Base-by-base conservation (phyloP, 2,888 invertebrate species). In the Danaus chrysippus region DNA sequence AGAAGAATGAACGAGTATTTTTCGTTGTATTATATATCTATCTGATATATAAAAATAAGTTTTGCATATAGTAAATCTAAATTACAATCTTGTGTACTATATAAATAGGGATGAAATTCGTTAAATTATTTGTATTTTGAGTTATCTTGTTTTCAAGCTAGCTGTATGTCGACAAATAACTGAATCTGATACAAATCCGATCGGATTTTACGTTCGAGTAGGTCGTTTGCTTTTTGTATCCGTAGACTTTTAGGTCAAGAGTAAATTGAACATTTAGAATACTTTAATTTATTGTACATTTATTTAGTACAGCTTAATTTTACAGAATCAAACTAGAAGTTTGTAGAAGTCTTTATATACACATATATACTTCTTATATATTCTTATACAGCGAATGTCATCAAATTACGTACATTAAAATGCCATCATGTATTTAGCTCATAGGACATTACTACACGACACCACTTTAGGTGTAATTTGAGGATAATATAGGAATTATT, bases 161-260 rank as follows among this genome's bases (percentile, higher is more conserved):
- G 10, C 46, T 15, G n/a, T 13, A n/a, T 13, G 3, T 46, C 13
- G 15, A 46, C 10, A 15, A 46, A 49, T 1, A 17, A 49, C 49
- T 49, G 17, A 17, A 49, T 49, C 17, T 3, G 49, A 49, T 49
- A 17, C 49, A 49, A 49, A 49, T 49, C n/a, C 49, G 11, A 17
- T 49, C 17, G 17, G 10, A 17, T 49, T 17, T 46, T 17, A 15
- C n/a, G 49, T 17, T 17, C 49, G 17, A 49, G 17, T 49, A 5
- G 17, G 17, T 17, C 10, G 17, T 17, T 17, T 49, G 17, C 17
- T 49, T 49, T 49, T 49, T 10, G 17, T 10, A 49, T 17, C 17
- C 10, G 17, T 17, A 49, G 17, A 17, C 49, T 49, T 49, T 49
- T 10, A 49, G 49, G 49, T 49, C 49, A 49, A 17, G 10, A 17